Base-by-base conservation (phyloP, 1,140 invertebrate species). In the Bombus breviceps region DNA sequence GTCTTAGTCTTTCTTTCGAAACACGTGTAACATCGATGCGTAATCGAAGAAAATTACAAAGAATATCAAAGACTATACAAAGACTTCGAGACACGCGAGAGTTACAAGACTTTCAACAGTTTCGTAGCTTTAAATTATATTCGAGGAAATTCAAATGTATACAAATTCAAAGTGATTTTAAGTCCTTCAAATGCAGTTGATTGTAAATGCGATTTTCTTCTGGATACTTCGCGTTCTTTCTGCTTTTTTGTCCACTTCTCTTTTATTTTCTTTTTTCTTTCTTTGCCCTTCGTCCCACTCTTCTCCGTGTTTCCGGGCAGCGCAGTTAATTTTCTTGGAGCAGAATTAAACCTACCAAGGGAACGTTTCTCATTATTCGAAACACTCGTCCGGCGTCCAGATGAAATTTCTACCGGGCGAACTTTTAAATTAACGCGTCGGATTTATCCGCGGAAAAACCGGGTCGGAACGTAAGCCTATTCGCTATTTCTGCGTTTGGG, bases 351-450 rank as follows among this genome's bases (percentile, higher is more conserved):
- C 32, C 66, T 12, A 39, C 39, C 78, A 39, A n/a, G 39, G 28
- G 53, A 73, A 59, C 57, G 71, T 39, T 62, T 81, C 57, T 73
- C 69, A 74, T 82, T 73, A 74, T 82, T 82, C 41, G 71, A 41
- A 82, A 82, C 71, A 59, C 37, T 64, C 81, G 25, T 25, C 41
- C 37, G 1, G 39, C 43, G 39, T 39, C 66, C n/a, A 39, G 25
- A 32, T 77, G 75, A 77, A 77, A 77, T 64, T 77, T 64, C 75
- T 41, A 22, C 32, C 22, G 18, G 32, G 64, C 6, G 41, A 68
- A 47, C 32, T 47, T 47, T 37, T 34, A 69, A 80, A 69, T 69
- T 69, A 53, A 53, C 78, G 25, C 22, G 64, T 18, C 10, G 41
- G 41, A 53, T 39, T 28, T 64, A 64, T 34, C n/a, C 57, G 37